A percentile compares a stretch with the other conserved stretches of the same genome.
phyloP scores from a whole-genome alignment of 2,797 vertebrate species.

The Myotis findleyi region DNA sequence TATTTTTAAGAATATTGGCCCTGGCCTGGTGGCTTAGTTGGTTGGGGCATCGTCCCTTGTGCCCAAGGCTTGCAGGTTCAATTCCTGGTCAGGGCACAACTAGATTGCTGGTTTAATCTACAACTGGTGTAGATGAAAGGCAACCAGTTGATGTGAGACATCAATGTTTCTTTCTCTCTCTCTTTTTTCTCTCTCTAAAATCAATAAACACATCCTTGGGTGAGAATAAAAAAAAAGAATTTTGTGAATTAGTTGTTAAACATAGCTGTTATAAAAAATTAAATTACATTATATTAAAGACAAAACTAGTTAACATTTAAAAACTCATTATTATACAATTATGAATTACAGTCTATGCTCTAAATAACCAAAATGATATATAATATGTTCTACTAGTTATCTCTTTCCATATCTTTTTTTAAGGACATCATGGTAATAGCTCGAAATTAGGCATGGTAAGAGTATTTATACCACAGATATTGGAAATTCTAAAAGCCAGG shows the following conservation, averaged over 20 bases:
- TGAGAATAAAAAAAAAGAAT: neutral
- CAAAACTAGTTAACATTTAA: neutral
- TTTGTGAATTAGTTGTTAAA: neutral
- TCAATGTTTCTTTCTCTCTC: neutral
- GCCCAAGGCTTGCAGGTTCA: neutral
- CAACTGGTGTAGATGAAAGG: neutral
- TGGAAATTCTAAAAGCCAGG: neutral
- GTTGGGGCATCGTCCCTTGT: neutral
- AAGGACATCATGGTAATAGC: neutral
- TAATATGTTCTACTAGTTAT: neutral
- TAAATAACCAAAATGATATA: neutral
- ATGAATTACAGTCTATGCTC: neutral
- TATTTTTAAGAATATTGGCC: neutral
- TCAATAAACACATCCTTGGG: neutral
- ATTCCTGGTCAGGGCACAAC: neutral
- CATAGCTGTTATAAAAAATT: neutral
- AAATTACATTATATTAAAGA: neutral
- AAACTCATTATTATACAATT: conserved; percentile 33
- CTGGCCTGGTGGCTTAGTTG: neutral
- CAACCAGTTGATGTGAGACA: neutral
- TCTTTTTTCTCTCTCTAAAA: neutral
- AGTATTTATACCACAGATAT: neutral
- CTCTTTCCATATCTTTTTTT: neutral
- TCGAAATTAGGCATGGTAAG: neutral
- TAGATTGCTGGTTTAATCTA: neutral